A percentile compares a stretch with the other conserved stretches of the same genome.
Conservation (phyloP, 2,113 vertebrate species). For the Cynopterus brachyotis region DNA sequence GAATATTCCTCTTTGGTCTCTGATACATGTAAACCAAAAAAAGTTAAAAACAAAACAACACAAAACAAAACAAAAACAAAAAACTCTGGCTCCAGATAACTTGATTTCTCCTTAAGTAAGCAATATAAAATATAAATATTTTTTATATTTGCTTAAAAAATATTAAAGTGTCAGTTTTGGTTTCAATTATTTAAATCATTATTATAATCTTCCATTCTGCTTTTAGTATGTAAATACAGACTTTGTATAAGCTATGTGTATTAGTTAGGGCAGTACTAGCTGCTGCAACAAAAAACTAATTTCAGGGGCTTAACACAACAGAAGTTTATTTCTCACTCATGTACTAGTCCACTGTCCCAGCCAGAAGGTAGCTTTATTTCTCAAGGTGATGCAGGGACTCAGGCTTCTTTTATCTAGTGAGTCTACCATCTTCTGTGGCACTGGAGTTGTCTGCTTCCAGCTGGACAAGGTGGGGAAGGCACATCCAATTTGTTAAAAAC, state of each 20-base stretch:
- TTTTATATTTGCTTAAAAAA: neutral
- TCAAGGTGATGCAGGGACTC: neutral
- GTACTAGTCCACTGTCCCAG: neutral
- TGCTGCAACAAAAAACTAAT: neutral
- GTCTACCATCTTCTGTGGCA: too few relatives aligned
- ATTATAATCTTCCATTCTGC: neutral
- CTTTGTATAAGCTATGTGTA: neutral
- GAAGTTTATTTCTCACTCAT: neutral
- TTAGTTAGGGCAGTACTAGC: neutral
- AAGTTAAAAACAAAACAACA: neutral
- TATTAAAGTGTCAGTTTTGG: neutral
- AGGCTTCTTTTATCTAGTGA: neutral
- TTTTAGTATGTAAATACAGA: neutral
- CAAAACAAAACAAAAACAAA: neutral
- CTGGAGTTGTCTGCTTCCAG: neutral
- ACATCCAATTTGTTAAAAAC: neutral
- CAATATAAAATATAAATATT: neutral
- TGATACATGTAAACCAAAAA: neutral
- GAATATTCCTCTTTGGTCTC: neutral
- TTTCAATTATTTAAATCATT: neutral
- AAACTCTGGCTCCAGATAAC: neutral
- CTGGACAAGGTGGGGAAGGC: neutral
- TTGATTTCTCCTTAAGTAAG: neutral
- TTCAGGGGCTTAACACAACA: neutral
- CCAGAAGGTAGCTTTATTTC: neutral